Evolutionary conservation across 1,140 invertebrate species (phyloP), one percentile per base, ranked within the genome.

Genomic region (Leptinotarsa undecemlineata): DNA sequence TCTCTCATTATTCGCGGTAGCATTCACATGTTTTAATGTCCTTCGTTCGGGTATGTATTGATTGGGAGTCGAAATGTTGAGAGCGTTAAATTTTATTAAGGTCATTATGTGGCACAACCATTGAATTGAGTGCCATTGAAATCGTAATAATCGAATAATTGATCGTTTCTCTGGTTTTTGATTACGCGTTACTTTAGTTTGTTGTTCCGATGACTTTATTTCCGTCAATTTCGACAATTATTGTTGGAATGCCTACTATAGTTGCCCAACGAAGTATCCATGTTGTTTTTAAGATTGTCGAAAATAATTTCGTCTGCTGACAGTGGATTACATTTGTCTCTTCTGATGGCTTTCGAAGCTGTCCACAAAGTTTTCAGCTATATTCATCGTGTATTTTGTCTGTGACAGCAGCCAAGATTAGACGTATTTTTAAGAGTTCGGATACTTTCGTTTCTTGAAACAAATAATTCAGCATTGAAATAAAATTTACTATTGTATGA

Each of bases 11-110:
- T 57, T 19, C 17, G 17, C 71, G 57, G 69, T 70, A 48, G 57
- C 73, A 72, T 76, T 77, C 77, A 74, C 51, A 57, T 70, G 74
- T 78, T 78, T 78, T 79, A 76, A 78, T 78, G 73, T 72, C 48
- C 23, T 48, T 62, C 75, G 67, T 71, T 72, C 72, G 17, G 19
- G 64, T 67, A 72, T 79, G 42, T 78, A 81, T 79, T 76, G 78
- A 78, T 81, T 81, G 63, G 78, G 74, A 51, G 23, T 68, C 42
- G 66, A 42, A 68, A 42, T 68, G 74, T 75, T 79, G 60, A 63
- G 69, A 75, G 78, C 80, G 80, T 81, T 78, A 81, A 81, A 81
- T 81, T 81, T 81, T 81, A 81, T 79, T 64, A 68, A 76, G 73
- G 80, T 77, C 76, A 77, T 80, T 79, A 80, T 77, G 77, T 77